Evolutionary conservation across 1,140 invertebrate genomes (phyloP), one percentile per base, ranked within the genome.

Genomic region (Rhizoglyphus robini): DNA sequence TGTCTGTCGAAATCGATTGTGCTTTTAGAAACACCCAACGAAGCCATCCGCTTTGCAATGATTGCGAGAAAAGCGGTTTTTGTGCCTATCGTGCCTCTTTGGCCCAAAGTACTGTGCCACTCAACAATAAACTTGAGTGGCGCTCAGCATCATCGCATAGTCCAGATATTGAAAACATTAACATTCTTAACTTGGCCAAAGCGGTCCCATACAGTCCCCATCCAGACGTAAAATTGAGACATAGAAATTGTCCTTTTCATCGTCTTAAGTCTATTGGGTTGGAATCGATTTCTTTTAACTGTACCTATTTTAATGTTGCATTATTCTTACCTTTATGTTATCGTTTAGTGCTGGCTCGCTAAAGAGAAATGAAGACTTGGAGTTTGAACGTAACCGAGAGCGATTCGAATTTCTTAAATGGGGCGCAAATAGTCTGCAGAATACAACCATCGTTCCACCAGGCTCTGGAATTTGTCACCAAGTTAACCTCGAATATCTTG

Each of bases 381-480:
- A 99, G 76, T 97, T 97, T 78, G 86, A 93, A 74, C 83, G 96
- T 67, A 99, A 99, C 76, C 87, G 87, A 72, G 96, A 99, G 75
- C 80, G 96, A 70, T 99, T 98, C 76, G 83, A 85, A 66, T 98
- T 98, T 76, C 76, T 97, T 0, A 96, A 97, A 83, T 99, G 95
- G 95, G 94, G 93, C 54, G 88, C 94, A 0, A 88, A 88, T 73
- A 89, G 92, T 0, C 90, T 99, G 69, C 79, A 88, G 74, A 97
- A 98, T 73, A 94, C 98, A 88, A 76, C 93, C 70, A 97, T 98
- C 67, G 89, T 99, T 11, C 96, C 96, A 27, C 96, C 96, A 3
- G 96, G 95, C 15, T 95, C 88, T 68, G 95, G 96, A 11, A 99
- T 99, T 68, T 90, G 96, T 0, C 96, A 99, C 79, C 92, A 99